Evolutionary conservation across 2,113 vertebrate species (phyloP).

Genomic region (Alligator sinensis): DNA sequence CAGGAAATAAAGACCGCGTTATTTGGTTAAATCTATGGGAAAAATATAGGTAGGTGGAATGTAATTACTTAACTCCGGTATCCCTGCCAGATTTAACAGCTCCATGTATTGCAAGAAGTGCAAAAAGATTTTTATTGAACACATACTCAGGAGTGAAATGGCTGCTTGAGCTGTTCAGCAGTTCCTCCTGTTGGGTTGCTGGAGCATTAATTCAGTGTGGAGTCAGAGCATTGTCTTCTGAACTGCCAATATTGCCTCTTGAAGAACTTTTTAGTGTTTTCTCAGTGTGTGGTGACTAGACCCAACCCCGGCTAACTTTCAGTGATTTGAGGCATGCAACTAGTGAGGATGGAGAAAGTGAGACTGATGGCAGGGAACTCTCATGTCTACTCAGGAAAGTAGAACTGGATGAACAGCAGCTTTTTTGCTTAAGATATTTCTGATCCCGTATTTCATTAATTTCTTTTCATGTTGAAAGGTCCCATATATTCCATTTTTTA

Average conservation of each 20-base stretch:
- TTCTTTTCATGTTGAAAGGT: background rate
- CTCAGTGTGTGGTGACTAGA: background rate
- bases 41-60: background rate
- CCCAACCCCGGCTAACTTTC: too few species aligned
- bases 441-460: background rate
- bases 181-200: accelerated
- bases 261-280: background rate
- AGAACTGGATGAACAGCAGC: background rate
- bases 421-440: background rate
- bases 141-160: background rate
- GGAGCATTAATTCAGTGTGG: background rate
- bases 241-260: background rate
- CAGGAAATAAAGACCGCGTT: background rate
- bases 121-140: background rate
- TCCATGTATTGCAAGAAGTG: background rate
- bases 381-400: accelerated
- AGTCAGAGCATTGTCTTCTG: background rate
- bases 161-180: background rate
- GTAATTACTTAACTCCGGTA: background rate
- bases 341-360: background rate
- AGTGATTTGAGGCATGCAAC: background rate
- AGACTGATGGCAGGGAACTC: background rate
- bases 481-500: background rate
- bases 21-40: background rate
- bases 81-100: background rate